phyloP scores from a whole-genome alignment of 2,113 vertebrate species.

The Zosterops borbonicus region DNA sequence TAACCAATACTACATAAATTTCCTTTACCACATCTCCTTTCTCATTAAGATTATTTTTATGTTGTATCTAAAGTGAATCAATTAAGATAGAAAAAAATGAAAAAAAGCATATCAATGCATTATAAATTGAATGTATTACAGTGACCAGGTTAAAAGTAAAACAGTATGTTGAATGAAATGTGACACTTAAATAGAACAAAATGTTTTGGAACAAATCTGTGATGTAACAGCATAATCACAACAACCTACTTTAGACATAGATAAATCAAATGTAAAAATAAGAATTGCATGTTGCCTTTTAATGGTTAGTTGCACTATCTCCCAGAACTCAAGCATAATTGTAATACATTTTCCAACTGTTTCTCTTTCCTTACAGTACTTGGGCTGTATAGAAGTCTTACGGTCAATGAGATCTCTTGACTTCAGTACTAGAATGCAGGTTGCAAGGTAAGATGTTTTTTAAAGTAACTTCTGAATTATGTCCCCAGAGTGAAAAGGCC shows the following conservation, averaged over 20 bases:
- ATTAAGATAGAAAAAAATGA: neutral
- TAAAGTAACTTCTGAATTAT: neutral
- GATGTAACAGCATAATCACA: neutral
- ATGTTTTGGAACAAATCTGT: neutral
- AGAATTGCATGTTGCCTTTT: neutral
- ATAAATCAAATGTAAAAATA: neutral
- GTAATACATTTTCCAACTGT: constrained; percentile 18
- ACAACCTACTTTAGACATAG: neutral
- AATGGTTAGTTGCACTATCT: neutral
- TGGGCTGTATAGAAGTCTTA: constrained; percentile 84
- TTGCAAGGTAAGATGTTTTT: constrained; percentile 78
- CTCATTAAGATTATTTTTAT: neutral
- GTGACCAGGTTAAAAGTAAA: neutral
- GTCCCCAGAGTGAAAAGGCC: neutral
- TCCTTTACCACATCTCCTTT: neutral
- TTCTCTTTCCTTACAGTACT: constrained; percentile 74
- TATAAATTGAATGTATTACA: neutral
- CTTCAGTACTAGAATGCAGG: constrained; percentile 81
- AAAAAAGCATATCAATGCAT: neutral
- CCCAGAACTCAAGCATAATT: neutral
- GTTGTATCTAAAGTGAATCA: neutral
- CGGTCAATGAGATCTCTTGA: constrained; percentile 84
- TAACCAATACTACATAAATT: neutral
- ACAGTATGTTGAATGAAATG: neutral
- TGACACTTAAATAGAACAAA: neutral